Evolutionary conservation across 2,888 invertebrate genomes (phyloP), one percentile per base, ranked within the genome.

Genomic region (Digitonthophagus gazella): DNA sequence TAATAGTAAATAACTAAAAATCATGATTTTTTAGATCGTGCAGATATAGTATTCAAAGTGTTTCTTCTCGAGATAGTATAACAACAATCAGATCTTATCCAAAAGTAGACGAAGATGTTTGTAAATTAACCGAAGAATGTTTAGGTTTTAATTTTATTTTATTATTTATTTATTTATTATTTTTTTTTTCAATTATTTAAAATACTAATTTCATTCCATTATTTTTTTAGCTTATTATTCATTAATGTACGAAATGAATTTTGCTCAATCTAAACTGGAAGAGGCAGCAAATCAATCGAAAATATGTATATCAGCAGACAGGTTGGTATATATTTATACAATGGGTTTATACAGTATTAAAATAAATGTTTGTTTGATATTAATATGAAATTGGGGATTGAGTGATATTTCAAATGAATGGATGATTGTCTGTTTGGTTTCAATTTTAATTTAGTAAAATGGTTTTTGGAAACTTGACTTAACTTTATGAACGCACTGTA

Each of bases 201-300:
- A n/a, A n/a, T n/a, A n/a, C n/a, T n/a, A n/a, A n/a, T n/a, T n/a
- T n/a, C n/a, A n/a, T n/a, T n/a, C n/a, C n/a, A n/a, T n/a, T n/a
- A n/a, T n/a, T n/a, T n/a, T n/a, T n/a, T n/a, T n/a, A 61, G 54
- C 22, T 28, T 66, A 56, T 11, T 56, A 56, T 58, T 6, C 66
- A 4, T 15, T 8, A 19, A 66, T 8, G 18, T 55, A 66, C 22
- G 22, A 15, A 66, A 15, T 77, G 65, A 79, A 79, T 67, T 81
- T 80, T 65, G 73, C 74, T 55, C 81, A 81, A 68, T 79, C 80
- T 0, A 77, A 78, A 68, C 75, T 80, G 2, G 81, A 82, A 71
- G 82, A 81, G 72, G 76, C 75, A 28, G 72, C 78, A 6, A 81
- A 80, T 65, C 78, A 79, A 70, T 78, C 80, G 8, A 80, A 80